Percentiles rank a stretch among this genome's conserved stretches.
Evolutionary conservation across 2,113 vertebrate genomes (phyloP).

Genomic region (Copsychus sechellarum): DNA sequence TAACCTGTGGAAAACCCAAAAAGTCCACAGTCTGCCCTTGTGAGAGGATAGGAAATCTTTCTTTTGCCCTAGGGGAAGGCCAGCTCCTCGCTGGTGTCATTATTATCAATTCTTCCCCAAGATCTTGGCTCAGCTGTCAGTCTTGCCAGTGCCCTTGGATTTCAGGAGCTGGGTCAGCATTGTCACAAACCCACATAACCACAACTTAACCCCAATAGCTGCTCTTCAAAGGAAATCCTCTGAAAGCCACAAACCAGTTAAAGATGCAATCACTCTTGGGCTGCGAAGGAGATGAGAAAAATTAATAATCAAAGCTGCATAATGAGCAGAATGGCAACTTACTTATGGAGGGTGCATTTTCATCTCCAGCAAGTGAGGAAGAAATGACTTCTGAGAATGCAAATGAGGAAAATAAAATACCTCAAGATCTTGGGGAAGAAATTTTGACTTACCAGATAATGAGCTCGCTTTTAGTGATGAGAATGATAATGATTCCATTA

Average conservation of each 20-base stretch:
- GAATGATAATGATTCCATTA: constrained; percentile 67
- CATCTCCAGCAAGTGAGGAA: constrained; percentile 51
- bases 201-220: not conserved
- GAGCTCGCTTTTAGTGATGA: constrained; percentile 60
- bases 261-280: constrained; percentile 39
- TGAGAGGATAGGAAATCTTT: not conserved
- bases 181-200: not conserved
- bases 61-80: not conserved
- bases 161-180: not conserved
- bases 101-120: not conserved
- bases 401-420: constrained; percentile 70
- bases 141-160: not conserved
- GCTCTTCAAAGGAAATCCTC: not conserved
- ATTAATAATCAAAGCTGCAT: constrained; percentile 61
- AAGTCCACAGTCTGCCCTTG: not conserved
- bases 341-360: constrained; percentile 54
- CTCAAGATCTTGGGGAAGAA: constrained; percentile 50
- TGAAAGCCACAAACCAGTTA: not conserved
- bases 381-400: constrained; percentile 56
- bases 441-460: constrained; percentile 73
- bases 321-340: constrained; percentile 59
- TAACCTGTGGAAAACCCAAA: not conserved
- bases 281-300: constrained; percentile 39
- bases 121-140: not conserved
- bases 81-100: not conserved